Evolutionary conservation across 2,797 vertebrate genomes (phyloP).

Genomic region (Catamblyrhynchus diadema): DNA sequence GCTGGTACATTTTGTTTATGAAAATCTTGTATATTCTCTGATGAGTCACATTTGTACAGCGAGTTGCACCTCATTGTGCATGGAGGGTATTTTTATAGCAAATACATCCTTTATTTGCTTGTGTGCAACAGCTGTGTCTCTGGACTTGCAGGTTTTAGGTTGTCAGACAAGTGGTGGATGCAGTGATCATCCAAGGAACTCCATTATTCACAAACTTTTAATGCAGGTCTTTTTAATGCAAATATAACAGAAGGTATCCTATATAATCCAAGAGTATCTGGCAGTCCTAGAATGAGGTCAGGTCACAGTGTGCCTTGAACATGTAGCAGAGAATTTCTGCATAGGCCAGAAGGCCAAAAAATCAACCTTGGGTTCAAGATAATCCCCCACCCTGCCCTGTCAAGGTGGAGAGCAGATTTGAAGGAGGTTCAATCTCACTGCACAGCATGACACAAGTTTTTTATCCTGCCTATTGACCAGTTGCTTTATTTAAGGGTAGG

Average conservation of each 20-base stretch:
- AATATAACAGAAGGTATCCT: not conserved
- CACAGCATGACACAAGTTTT: not conserved
- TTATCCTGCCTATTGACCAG: not conserved
- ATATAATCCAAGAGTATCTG: not conserved
- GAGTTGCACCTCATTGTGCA: not conserved
- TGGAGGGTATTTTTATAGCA: not conserved
- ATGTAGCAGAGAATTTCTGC: not conserved
- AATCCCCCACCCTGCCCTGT: rapidly evolving
- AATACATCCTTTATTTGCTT: not conserved
- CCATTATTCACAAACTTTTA: not conserved
- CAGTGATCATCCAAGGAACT: not conserved
- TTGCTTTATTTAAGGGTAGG: not conserved
- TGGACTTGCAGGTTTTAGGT: not conserved
- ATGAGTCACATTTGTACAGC: not conserved
- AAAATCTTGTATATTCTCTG: not conserved
- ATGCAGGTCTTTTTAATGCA: not conserved
- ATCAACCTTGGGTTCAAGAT: not conserved
- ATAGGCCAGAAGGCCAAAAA: not conserved
- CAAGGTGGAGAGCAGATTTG: not conserved
- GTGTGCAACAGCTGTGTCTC: not conserved
- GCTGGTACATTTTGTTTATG: not conserved
- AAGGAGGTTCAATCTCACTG: not conserved
- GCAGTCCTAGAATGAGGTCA: not conserved
- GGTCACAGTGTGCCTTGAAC: not conserved
- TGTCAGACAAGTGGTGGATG: not conserved